These are phyloP conservation scores for Psittacula cyanocephala DNA, from an alignment of 2,113 vertebrate genomes.

Conservation along the genomic window DNA sequence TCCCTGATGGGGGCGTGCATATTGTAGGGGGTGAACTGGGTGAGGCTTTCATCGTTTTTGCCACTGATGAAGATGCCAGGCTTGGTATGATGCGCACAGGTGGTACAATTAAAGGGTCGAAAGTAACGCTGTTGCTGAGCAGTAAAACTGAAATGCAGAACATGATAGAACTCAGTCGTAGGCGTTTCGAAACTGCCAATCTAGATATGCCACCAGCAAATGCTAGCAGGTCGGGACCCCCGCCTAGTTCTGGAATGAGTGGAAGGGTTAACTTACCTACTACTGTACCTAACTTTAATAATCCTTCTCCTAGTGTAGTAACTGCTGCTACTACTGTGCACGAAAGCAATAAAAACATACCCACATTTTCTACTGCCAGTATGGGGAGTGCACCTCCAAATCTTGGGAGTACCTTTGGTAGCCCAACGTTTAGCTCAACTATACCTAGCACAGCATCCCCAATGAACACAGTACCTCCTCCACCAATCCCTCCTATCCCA, in stretches of 20 bases:
- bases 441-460: slow-evolving; percentile 86
- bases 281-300: slow-evolving; percentile 89
- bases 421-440: slow-evolving; percentile 85
- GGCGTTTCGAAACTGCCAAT: slow-evolving; percentile 92
- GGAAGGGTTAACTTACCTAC: slow-evolving; percentile 83
- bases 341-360: slow-evolving; percentile 88
- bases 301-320: slow-evolving; percentile 81
- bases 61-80: slow-evolving; percentile 99
- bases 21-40: slow-evolving; percentile 99
- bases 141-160: slow-evolving; percentile 99
- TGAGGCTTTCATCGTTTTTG: slow-evolving; percentile 99
- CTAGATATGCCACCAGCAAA: slow-evolving; percentile 88
- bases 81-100: slow-evolving; percentile 99
- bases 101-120: slow-evolving; percentile 97
- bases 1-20: slow-evolving; percentile 99
- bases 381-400: slow-evolving; percentile 85
- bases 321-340: slow-evolving; percentile 85
- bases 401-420: slow-evolving; percentile 90
- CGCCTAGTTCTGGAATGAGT: slow-evolving; percentile 83
- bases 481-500: slow-evolving; percentile 90
- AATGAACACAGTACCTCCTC: slow-evolving; percentile 90
- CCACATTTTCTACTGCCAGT: slow-evolving; percentile 83
- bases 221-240: slow-evolving; percentile 82
- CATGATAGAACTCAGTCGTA: slow-evolving; percentile 99
- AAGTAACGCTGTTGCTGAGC: slow-evolving; percentile 96